Evolutionary conservation across 1,140 invertebrate species (phyloP).

Genomic region (Ceratoteleas bidentatus): DNA sequence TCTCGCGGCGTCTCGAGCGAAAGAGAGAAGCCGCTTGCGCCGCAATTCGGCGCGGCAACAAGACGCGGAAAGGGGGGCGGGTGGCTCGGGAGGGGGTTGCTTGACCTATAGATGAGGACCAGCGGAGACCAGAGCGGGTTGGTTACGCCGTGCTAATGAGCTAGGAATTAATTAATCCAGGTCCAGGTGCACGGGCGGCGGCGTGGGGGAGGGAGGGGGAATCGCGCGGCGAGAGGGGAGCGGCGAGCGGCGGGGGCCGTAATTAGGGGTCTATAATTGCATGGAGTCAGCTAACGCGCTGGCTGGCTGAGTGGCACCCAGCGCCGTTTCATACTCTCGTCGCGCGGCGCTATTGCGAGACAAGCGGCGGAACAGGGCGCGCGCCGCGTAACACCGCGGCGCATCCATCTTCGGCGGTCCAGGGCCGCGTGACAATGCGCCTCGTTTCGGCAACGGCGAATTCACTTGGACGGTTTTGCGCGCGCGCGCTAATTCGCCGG

Average conservation of each 20-base stretch:
- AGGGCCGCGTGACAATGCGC: too few species aligned
- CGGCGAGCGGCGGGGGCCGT: conserved; percentile 41
- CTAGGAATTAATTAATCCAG: conserved; percentile 78
- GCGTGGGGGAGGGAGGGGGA: not conserved
- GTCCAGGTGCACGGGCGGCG: conserved; percentile 23
- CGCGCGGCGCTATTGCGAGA: conserved; percentile 61
- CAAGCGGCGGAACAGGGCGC: too few species aligned
- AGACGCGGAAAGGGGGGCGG: conserved; percentile 25
- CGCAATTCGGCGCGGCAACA: conserved; percentile 11
- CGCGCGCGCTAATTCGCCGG: too few species aligned
- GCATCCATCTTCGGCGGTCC: too few species aligned
- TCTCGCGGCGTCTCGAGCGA: not conserved
- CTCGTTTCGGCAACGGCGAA: too few species aligned
- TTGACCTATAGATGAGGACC: conserved; percentile 64
- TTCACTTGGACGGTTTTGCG: too few species aligned
- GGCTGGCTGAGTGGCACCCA: conserved; percentile 70
- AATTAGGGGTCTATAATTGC: conserved; percentile 79
- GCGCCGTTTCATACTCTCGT: conserved; percentile 59
- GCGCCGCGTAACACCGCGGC: too few species aligned
- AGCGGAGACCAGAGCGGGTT: conserved; percentile 63
- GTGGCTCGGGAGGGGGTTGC: conserved; percentile 47
- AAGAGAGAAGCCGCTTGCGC: not conserved
- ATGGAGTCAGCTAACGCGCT: conserved; percentile 72
- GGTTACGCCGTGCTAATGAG: conserved; percentile 74
- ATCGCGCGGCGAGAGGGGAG: conserved; percentile 6